Evolutionary conservation across 2,888 invertebrate species (phyloP), one percentile per base, ranked within the genome.

Genomic region (Copidosoma aretas): DNA sequence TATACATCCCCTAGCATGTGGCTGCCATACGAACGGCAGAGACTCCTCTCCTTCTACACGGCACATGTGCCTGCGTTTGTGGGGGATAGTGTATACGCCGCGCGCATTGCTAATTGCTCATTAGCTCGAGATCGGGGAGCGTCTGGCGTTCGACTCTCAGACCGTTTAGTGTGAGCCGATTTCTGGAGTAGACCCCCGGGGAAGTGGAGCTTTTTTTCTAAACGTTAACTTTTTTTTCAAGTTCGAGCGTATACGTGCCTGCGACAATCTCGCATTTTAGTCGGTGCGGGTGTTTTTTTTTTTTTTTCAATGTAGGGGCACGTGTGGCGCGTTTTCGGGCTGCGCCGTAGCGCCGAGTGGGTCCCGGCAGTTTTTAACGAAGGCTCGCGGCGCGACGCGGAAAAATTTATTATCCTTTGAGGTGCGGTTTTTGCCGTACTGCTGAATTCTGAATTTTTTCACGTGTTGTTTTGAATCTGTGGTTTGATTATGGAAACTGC

Each of bases 61-160:
- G n/a, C 32, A 32, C 32, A 32, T 8, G 32, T 32, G 8, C 32
- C 32, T 32, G 32, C 8, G 32, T 32, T 32, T 32, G 32, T n/a
- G n/a, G n/a, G n/a, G n/a, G n/a, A n/a, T n/a, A n/a, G n/a, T n/a
- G n/a, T 32, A 32, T 8, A 32, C 32, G 32, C 51, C 39, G 64
- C 67, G 68, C 70, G 73, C 67, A 74, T 73, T 75, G 75, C 78
- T 79, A 79, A 80, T 78, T 79, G 78, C 77, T 79, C 78, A 77
- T 80, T 79, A 80, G 77, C 73, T 72, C 65, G 73, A 8, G 73
- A 73, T 79, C 77, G 73, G 74, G 74, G 75, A 74, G 74, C 76
- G 76, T 77, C 73, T 72, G 63, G 43, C 43, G 12, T 46, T 46
- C 43, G 43, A 17, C 43, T 46, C 15, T 17, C 43, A 12, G 43